Percentiles rank a stretch among this genome's conserved stretches.
Evolutionary conservation across 2,888 invertebrate genomes (phyloP).

Genomic region (Archaeoteleia sp.): DNA sequence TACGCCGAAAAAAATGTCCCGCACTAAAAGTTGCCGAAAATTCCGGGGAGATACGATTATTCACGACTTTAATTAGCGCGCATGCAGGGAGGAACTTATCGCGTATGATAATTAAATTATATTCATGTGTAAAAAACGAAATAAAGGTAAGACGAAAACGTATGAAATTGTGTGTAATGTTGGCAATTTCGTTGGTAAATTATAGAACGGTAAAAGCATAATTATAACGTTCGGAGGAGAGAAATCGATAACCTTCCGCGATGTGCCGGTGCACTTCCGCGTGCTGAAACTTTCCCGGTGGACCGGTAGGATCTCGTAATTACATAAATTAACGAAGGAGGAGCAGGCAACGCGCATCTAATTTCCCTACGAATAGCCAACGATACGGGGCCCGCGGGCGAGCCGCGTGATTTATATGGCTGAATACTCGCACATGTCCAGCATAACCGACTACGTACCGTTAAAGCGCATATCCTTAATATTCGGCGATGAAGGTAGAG

Average conservation of each 20-base stretch:
- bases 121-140: background rate
- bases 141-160: too few species aligned
- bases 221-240: conserved; percentile 1
- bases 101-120: background rate
- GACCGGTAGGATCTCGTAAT: conserved; percentile 59
- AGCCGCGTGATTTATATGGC: conserved; percentile 66
- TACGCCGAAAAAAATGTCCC: background rate
- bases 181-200: conserved; percentile 1
- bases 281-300: conserved; percentile 48
- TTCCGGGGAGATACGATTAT: background rate
- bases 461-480: conserved; percentile 59
- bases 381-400: conserved; percentile 62
- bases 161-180: background rate
- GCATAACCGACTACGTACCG: conserved; percentile 65
- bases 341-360: conserved; percentile 64
- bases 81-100: too few species aligned
- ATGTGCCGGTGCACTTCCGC: conserved; percentile 13
- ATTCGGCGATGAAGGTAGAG: conserved; percentile 56
- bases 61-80: too few species aligned
- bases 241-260: conserved; percentile 11
- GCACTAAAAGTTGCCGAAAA: background rate
- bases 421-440: conserved; percentile 58
- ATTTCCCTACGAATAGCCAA: conserved; percentile 69
- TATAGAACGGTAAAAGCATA: conserved; percentile 6
- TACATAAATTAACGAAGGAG: conserved; percentile 64